Conservation (phyloP, 2,113 vertebrate species). For the Tiliqua scincoides region DNA sequence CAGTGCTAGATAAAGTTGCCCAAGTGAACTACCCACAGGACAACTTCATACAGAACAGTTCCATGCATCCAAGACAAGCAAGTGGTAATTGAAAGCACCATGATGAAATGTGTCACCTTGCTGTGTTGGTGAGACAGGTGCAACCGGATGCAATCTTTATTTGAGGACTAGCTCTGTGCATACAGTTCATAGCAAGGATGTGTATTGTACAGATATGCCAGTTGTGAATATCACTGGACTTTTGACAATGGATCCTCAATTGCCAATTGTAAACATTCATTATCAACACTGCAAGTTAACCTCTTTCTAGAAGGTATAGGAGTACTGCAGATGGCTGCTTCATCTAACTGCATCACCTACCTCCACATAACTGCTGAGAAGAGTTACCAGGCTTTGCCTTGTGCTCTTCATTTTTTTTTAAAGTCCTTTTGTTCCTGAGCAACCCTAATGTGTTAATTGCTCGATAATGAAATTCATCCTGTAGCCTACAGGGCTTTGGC, state of each 20-base stretch:
- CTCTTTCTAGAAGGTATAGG: not conserved
- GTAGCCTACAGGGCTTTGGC: not conserved
- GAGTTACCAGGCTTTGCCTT: not conserved
- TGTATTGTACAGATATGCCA: not conserved
- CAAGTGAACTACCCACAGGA: not conserved
- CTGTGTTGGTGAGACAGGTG: too few relatives aligned
- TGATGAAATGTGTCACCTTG: not conserved
- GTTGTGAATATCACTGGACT: not conserved
- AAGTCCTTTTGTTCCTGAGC: not conserved
- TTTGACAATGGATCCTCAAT: not conserved
- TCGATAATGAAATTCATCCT: slow-evolving; percentile 7
- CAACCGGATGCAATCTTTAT: not conserved
- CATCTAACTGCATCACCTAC: not conserved
- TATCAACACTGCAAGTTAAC: not conserved
- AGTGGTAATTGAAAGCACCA: not conserved
- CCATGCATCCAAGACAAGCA: not conserved
- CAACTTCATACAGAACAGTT: not conserved
- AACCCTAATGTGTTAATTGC: slow-evolving; percentile 18
- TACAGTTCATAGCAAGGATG: not conserved
- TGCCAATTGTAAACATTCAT: not conserved
- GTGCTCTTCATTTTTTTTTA: not conserved
- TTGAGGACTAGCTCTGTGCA: not conserved
- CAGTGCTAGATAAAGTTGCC: not conserved
- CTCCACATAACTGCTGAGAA: not conserved
- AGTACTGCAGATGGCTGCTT: not conserved